phyloP scores from a whole-genome alignment of 2,888 invertebrate species.

The Eupithecia subfuscata region DNA sequence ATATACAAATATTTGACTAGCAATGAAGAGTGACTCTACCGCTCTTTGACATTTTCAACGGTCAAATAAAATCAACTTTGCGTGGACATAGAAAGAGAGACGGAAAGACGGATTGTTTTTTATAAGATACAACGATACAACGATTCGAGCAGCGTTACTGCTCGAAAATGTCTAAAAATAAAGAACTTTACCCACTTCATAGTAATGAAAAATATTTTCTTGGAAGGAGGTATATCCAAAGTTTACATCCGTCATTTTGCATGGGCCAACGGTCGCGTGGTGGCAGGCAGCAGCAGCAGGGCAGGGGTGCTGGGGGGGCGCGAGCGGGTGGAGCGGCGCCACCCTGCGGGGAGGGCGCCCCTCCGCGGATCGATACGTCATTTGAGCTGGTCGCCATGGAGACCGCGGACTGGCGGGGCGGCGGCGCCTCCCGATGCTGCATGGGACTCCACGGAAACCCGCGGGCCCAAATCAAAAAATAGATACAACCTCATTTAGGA shows the following conservation, averaged over 20 bases:
- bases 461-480: conserved; percentile 75
- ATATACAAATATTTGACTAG: not conserved
- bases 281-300: conserved; percentile 57
- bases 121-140: not conserved
- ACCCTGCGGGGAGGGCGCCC: conserved; percentile 62
- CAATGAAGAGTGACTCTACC: not conserved
- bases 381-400: conserved; percentile 84
- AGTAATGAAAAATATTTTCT: conserved; percentile 83
- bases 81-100: not conserved
- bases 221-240: conserved; percentile 82
- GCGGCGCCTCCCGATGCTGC: conserved; percentile 80
- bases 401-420: conserved; percentile 83
- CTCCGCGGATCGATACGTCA: conserved; percentile 84
- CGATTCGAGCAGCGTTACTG: no score
- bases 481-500: conserved; percentile 74
- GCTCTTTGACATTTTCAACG: not conserved
- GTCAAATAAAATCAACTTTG: not conserved
- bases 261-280: conserved; percentile 83
- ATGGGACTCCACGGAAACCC: conserved; percentile 70
- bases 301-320: conserved; percentile 72
- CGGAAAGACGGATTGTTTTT: not conserved
- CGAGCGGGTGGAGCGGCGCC: conserved; percentile 79
- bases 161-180: not conserved
- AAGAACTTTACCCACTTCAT: conserved; percentile 65
- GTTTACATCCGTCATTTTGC: conserved; percentile 85